Evolutionary conservation across 2,888 invertebrate species (phyloP).

Genomic region (Rhorus exstirpatorius): DNA sequence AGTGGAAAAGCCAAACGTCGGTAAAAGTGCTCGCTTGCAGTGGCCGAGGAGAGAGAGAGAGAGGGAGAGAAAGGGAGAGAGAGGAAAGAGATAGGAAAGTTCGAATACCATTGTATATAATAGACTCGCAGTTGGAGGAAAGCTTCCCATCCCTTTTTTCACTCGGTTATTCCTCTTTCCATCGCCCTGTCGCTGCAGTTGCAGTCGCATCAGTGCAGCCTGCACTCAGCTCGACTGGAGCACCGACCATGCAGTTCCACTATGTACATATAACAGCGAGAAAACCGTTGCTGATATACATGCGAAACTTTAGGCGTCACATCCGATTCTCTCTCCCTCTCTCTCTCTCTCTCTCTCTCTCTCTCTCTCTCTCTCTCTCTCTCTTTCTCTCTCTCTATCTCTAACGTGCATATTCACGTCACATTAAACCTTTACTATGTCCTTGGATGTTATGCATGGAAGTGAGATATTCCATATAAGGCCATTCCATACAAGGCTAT

Average conservation of each 20-base stretch:
- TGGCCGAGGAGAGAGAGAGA: neutral
- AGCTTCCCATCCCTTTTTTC: slow-evolving; percentile 46
- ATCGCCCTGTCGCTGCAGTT: slow-evolving; percentile 37
- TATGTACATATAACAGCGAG: neutral
- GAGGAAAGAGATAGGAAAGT: slow-evolving; percentile 56
- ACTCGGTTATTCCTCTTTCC: slow-evolving; percentile 26
- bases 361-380: slow-evolving; percentile 15
- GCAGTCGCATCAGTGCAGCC: slow-evolving; percentile 24
- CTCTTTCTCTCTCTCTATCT: neutral
- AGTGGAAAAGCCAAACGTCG: slow-evolving; percentile 43
- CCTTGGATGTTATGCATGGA: neutral
- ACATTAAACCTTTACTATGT: slow-evolving; percentile 21
- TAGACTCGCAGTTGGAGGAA: slow-evolving; percentile 3
- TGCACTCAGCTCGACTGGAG: slow-evolving; percentile 39
- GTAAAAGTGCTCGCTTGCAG: slow-evolving; percentile 18
- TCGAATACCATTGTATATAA: slow-evolving; percentile 51
- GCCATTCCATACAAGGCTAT: neutral
- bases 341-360: slow-evolving; percentile 2
- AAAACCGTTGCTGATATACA: slow-evolving; percentile 13
- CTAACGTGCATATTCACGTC: slow-evolving; percentile 10
- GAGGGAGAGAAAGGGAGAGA: slow-evolving; percentile 18
- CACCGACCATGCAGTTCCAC: slow-evolving; percentile 18
- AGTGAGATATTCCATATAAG: slow-evolving; percentile 9
- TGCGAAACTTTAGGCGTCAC: slow-evolving; percentile 26
- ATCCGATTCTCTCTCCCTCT: slow-evolving; percentile 24